Percentiles rank a stretch among this genome's conserved stretches.
phyloP scores from a whole-genome alignment of 2,888 invertebrate genomes.

The Cremastobaeus sp. region DNA sequence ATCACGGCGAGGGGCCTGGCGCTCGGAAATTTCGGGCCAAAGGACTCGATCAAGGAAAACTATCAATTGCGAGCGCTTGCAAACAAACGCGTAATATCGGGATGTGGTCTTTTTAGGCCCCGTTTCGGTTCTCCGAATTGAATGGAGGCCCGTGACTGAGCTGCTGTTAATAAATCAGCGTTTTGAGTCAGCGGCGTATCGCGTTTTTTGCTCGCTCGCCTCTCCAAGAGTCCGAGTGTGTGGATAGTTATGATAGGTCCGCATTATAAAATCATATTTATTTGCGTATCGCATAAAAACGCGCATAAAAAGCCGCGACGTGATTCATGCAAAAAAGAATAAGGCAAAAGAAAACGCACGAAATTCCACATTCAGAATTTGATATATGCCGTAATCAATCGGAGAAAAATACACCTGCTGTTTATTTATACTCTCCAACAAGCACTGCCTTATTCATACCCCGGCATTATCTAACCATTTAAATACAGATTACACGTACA shows the following conservation, averaged over 20 bases:
- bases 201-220: conserved; percentile 6
- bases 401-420: conserved; percentile 32
- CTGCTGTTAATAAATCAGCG: conserved; percentile 4
- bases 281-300: background rate
- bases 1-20: no score
- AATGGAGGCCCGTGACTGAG: conserved; percentile 3
- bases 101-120: no score
- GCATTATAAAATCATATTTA: conserved; percentile 11
- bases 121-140: conserved; percentile 3
- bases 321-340: conserved; percentile 3
- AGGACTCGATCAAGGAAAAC: no score
- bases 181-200: background rate
- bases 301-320: background rate
- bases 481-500: conserved; percentile 34
- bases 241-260: conserved; percentile 15
- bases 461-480: conserved; percentile 38
- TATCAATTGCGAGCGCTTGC: no score
- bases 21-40: no score
- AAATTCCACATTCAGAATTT: conserved; percentile 1
- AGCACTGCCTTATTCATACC: conserved; percentile 36
- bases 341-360: background rate
- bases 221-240: background rate
- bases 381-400: conserved; percentile 13
- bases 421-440: conserved; percentile 30
- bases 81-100: no score